Percentiles rank a stretch among this genome's conserved stretches.
These are phyloP conservation scores for Cecropterus lyciades DNA, from an alignment of 1,140 invertebrate species.

Conservation along the genomic window DNA sequence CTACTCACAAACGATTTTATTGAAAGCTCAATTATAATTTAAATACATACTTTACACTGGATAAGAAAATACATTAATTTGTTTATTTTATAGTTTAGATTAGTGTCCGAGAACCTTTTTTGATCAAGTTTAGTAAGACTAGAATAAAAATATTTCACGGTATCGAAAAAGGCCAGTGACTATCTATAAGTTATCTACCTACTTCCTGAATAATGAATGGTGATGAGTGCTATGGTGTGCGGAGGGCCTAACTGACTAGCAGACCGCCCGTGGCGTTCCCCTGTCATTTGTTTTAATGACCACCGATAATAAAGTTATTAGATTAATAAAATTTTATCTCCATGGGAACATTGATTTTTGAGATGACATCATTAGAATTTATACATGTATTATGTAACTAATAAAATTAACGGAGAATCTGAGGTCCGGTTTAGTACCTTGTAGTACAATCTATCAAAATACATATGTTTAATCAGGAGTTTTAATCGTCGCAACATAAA, in stretches of 20 bases:
- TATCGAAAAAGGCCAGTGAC: no score
- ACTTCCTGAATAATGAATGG: no score
- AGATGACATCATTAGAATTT: slow-evolving; percentile 15
- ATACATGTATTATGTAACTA: not conserved
- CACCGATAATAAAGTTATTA: slow-evolving; percentile 18
- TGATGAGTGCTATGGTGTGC: not conserved
- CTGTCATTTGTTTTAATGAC: slow-evolving; percentile 13
- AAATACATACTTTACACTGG: no score
- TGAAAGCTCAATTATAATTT: not conserved
- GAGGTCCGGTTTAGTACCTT: not conserved
- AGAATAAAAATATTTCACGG: no score
- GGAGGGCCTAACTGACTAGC: slow-evolving; percentile 1
- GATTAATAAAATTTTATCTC: slow-evolving; percentile 24
- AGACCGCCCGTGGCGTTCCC: slow-evolving; percentile 10
- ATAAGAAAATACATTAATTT: no score
- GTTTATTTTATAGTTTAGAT: no score
- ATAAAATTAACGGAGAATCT: not conserved
- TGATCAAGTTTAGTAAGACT: no score
- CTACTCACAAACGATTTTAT: not conserved
- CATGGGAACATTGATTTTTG: slow-evolving; percentile 23
- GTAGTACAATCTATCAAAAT: no score
- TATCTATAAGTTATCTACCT: no score
- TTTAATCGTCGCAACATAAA: no score
- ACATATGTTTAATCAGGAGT: no score
- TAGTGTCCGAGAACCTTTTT: no score